phyloP scores from a whole-genome alignment of 2,797 vertebrate species.

The Acipenser oxyrinchus region DNA sequence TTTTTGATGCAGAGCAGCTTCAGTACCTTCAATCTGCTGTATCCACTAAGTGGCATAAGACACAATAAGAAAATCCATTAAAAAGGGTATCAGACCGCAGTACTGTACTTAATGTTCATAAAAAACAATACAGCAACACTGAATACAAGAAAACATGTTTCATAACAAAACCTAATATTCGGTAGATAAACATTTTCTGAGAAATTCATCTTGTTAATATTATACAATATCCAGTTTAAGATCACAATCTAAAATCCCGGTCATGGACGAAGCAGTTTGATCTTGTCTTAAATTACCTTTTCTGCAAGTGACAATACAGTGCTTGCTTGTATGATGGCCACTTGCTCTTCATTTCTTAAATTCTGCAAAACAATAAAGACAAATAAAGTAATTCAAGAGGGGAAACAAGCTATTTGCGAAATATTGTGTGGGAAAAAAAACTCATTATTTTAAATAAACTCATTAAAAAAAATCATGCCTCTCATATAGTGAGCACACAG shows the following conservation, averaged over 20 bases:
- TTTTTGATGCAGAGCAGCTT: conserved; percentile 94
- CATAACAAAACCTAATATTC: too few species aligned
- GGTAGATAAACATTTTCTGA: conserved; percentile 5
- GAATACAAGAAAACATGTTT: not conserved
- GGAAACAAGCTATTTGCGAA: conserved; percentile 1
- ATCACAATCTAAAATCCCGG: too few species aligned
- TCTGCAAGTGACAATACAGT: conserved; percentile 94
- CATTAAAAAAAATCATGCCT: not conserved
- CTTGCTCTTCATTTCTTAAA: conserved; percentile 95
- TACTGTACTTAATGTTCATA: too few species aligned
- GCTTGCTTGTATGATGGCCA: conserved; percentile 97
- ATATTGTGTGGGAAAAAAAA: conserved; percentile 16
- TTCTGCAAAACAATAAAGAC: conserved; percentile 59
- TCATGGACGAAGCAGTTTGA: too few species aligned
- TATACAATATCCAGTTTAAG: too few species aligned
- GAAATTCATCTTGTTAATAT: conserved; percentile 6
- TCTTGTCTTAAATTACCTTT: conserved; percentile 65
- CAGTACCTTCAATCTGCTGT: conserved; percentile 95
- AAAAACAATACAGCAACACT: too few species aligned
- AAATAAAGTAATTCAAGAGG: conserved; percentile 12
- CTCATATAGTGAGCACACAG: too few species aligned
- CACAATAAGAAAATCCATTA: conserved; percentile 21
- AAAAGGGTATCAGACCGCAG: too few species aligned
- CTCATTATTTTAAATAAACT: not conserved
- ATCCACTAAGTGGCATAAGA: conserved; percentile 77